Base-by-base conservation (phyloP, 2,797 vertebrate species). In the Pempheris klunzingeri region DNA sequence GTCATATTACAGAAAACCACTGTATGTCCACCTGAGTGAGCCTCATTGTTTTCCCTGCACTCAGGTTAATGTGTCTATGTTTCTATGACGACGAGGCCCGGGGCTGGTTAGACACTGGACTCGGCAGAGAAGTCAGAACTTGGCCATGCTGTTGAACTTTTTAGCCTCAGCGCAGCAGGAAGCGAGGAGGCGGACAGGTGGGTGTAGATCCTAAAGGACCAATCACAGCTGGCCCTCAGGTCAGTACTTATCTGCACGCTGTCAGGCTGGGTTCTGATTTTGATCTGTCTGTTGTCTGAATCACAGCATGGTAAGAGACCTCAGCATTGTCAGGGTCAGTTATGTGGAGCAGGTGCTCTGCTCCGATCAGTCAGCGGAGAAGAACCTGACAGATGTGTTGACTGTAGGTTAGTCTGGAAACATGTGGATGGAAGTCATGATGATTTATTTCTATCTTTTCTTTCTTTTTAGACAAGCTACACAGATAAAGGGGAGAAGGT, bases 401-500 rank as follows among this genome's bases (percentile, higher is more conserved):
- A 54, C 63, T 50, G 34, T 47, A 60, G 17, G 32, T 61, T 46
- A 28, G 7, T 49, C 53, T 77, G 71, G 62, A 22, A 12, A 17
- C 26, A 46, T 77, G 43, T 4, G 47, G 36, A 59, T 78, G 26
- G n/a, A 74, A 39, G 8, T 36, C 53, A 2, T 44, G 59, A 71
- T 77, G 36, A 71, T 69, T 15, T 26, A 2, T 59, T 32, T 32
- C n/a, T n/a, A 8, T 84, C 2, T 65, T 78, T 55, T 54, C 55
- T 80, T 77, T 73, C 4, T 68, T 87, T 90, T 71, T 74, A 96
- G 96, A 96, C 96, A 1, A 92, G 89, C 85, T 96, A 96, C 91
- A 95, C 94, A 69, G 95, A 96, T 77, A 96, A 96, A 93, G 96
- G 96, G 14, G 94, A 95, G 88, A 96, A 96, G 95, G 96, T 96